Base-by-base conservation (phyloP, 1,140 invertebrate species). In the Schlechtendalia chinensis region DNA sequence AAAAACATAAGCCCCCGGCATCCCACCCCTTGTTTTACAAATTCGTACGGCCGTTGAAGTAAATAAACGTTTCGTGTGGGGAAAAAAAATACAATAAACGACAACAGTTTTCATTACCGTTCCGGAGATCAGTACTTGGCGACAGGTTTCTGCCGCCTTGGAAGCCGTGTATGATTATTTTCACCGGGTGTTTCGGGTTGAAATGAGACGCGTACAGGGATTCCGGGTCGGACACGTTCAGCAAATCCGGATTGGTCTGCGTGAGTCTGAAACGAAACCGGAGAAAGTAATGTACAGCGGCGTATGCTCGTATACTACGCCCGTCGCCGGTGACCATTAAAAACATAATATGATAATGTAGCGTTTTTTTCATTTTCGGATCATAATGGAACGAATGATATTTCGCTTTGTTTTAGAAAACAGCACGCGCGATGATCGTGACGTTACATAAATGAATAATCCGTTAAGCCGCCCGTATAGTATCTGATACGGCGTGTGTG, bases 81-180 rank as follows among this genome's bases (percentile, higher is more conserved):
- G n/a, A n/a, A n/a, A n/a, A n/a, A n/a, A n/a, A n/a, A n/a, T n/a
- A n/a, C n/a, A n/a, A n/a, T n/a, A n/a, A n/a, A n/a, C n/a, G n/a
- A n/a, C n/a, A n/a, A n/a, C n/a, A n/a, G n/a, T n/a, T n/a, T n/a
- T n/a, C n/a, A 75, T 84, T 85, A 89, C 88, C 88, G 83, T 91
- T 89, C 71, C 93, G 87, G 84, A 94, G 89, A 85, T 94, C 93
- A 1, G 93, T 93, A 85, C 92, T 94, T 0, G 93, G 93, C 10
- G 91, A 91, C 24, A 92, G 87, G 84, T 91, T 91, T 74, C 93
- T 86, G 0, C 93, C 93, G 0, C 93, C 93, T 0, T 92, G 92
- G 83, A 94, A 94, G 19, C 93, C 93, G 84, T 94, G 93, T 19
- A 94, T 92, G 17, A 94, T 90, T 11, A 94, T 89, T 87, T 94